Evolutionary conservation across 2,888 invertebrate species (phyloP), one percentile per base, ranked within the genome.

Genomic region (Hydroisotoma schaefferi): DNA sequence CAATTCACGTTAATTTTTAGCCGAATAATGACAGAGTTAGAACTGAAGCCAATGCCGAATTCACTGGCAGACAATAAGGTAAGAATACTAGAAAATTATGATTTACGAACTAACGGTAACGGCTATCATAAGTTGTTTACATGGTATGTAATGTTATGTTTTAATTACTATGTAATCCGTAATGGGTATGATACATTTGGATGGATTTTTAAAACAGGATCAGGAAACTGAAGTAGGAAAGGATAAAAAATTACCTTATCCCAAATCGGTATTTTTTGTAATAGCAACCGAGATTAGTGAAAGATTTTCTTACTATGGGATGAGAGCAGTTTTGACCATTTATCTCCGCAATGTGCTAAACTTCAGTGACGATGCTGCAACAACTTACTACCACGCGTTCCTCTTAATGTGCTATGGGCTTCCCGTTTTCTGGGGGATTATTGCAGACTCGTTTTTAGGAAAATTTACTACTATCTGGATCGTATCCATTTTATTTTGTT

Each of bases 291-390:
- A 69, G 37, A 53, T 69, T 20, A 58, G 60, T 29, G 69, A 69
- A 48, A 18, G 98, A 73, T 98, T 98, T 80, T 90, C 90, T 62
- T 98, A 85, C 78, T 98, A 97, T 87, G 98, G 98, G 76, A 90
- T 94, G 88, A 86, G 91, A 97, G 97, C 97, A n/a, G 88, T 97
- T 71, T 81, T 98, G 71, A 87, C 89, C 40, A 79, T 97, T 38
- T 99, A 97, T 79, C 83, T 98, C 59, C 85, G 85, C 20, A 84
- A 88, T 69, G 87, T 88, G 74, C 80, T 98, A 65, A 78, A 80
- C 0, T 94, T 87, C 77, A 76, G 78, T 20, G 85, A 88, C 73
- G 83, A 88, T 70, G 81, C 83, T 0, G 85, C 95, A 0, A 94
- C 92, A 0, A 84, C 92, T 55, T 82, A 94, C 59, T 98, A 89